A percentile compares a stretch with the other conserved stretches of the same genome.
Conservation (phyloP, 2,888 invertebrate genomes). For the Eulithis prunata region DNA sequence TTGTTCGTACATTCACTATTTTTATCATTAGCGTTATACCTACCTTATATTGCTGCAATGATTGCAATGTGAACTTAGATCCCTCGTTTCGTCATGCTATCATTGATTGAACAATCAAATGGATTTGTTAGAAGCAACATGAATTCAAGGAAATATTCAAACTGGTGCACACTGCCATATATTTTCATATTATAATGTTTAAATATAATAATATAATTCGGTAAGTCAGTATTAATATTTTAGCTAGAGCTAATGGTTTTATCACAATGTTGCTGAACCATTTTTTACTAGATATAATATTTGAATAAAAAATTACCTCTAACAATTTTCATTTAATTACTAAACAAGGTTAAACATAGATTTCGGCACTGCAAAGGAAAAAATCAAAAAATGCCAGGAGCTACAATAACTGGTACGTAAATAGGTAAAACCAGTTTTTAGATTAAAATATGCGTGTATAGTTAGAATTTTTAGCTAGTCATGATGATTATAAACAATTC, state of each 20-base stretch:
- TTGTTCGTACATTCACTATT: conserved; percentile 27
- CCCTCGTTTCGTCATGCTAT: conserved; percentile 35
- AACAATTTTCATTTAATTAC: too few species aligned
- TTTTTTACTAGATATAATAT: too few species aligned
- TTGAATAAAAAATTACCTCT: too few species aligned
- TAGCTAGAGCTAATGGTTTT: too few species aligned
- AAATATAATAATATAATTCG: too few species aligned
- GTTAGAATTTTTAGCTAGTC: neutral
- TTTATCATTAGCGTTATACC: conserved; percentile 19
- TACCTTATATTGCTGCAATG: conserved; percentile 24
- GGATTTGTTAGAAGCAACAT: conserved; percentile 26
- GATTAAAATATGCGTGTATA: neutral
- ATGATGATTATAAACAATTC: neutral
- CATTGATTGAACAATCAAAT: conserved; percentile 36
- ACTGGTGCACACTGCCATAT: neutral
- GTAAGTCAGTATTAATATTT: too few species aligned
- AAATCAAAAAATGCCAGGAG: too few species aligned
- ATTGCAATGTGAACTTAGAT: conserved; percentile 31
- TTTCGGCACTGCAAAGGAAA: too few species aligned
- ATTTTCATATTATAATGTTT: neutral
- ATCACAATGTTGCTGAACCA: too few species aligned
- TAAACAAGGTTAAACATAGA: too few species aligned
- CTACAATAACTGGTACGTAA: too few species aligned
- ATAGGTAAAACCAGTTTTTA: neutral
- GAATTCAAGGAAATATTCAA: conserved; percentile 9